A percentile compares a stretch with the other conserved stretches of the same genome.
Evolutionary conservation across 2,888 invertebrate species (phyloP).

Genomic region (Lasioglossum lativentre): DNA sequence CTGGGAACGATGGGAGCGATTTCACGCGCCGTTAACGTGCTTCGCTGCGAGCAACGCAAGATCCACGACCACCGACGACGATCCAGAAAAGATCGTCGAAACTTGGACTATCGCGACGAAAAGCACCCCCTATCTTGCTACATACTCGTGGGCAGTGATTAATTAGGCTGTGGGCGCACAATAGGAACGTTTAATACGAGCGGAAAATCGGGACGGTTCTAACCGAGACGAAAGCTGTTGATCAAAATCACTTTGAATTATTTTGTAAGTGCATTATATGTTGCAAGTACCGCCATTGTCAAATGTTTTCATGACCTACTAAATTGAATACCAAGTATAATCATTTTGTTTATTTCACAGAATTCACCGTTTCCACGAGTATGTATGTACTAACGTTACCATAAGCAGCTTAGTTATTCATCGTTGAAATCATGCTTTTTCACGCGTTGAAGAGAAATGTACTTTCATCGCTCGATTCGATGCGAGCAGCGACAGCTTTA

Average conservation of each 20-base stretch:
- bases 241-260: too few relatives aligned
- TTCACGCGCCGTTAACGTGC: slow-evolving; percentile 18
- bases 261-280: too few relatives aligned
- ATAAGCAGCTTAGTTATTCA: not conserved
- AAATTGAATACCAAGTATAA: too few relatives aligned
- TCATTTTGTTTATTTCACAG: not conserved
- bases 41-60: too few relatives aligned
- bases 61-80: slow-evolving; percentile 18
- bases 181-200: not conserved
- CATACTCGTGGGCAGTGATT: slow-evolving; percentile 64
- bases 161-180: slow-evolving; percentile 42
- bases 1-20: slow-evolving; percentile 17
- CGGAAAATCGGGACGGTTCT: too few relatives aligned
- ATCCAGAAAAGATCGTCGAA: slow-evolving; percentile 18
- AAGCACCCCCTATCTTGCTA: slow-evolving; percentile 10
- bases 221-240: not conserved
- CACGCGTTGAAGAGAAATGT: not conserved
- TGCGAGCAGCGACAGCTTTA: not conserved
- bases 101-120: slow-evolving; percentile 44
- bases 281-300: too few relatives aligned
- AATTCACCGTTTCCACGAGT: not conserved
- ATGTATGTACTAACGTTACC: not conserved
- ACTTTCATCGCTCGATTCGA: not conserved
- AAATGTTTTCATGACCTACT: too few relatives aligned
- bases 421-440: not conserved